Evolutionary conservation across 2,113 vertebrate genomes (phyloP), one percentile per base, ranked within the genome.

Genomic region (Eulemur macaco): DNA sequence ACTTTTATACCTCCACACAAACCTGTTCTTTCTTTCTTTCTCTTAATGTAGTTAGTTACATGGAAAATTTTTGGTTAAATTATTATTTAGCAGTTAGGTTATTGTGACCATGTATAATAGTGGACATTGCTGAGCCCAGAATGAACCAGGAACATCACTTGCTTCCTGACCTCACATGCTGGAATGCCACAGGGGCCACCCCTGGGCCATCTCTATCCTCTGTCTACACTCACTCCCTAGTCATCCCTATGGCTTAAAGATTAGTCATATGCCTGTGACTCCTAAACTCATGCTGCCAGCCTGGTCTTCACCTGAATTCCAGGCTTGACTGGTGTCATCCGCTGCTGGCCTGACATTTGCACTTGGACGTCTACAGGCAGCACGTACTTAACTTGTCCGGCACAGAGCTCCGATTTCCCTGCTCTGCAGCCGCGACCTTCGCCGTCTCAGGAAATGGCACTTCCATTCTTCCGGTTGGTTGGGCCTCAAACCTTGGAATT

Each of bases 351-450:
- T 87, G 84, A 92, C 81, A 76, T 85, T 94, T 94, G 77, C 39
- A n/a, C 74, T 60, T 45, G 39, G 68, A 45, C 18, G 3, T 83
- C 77, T 82, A 82, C 4, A 60, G 69, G 74, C 29, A 60, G 47
- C 92, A 64, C 50, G 14, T 54, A 97, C 50, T 95, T 96, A 93
- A 74, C 54, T 83, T 83, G 78, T 86, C 78, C 52, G 50, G 42
- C 92, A 66, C 13, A 74, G 86, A 86, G 63, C 5, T 52, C 25
- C 27, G 17, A 0, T 11, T 29, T 58, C 20, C 71, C 47, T 91
- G 9, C 27, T 77, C 45, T 34, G 45, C 11, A 52, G 52, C 76
- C 27, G 42, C 45, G 29, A 9, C 64, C 64, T 90, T 82, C 64
- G 37, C 54, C 56, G 34, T 74, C 47, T 74, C 82, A 58, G 97